Conservation (phyloP, 2,888 invertebrate species). For the Napeogenes inachia region DNA sequence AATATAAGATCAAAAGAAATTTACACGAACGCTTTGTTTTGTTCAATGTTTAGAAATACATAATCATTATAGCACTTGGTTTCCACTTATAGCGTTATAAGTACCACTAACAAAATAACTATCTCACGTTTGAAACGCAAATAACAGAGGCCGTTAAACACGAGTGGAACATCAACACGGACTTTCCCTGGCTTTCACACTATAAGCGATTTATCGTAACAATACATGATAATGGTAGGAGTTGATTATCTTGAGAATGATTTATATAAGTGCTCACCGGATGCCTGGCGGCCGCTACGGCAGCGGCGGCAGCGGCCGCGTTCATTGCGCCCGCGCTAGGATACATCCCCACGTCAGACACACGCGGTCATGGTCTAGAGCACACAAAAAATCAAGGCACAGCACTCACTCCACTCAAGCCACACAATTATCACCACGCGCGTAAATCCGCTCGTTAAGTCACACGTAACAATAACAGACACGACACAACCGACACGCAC, state of each 20-base stretch:
- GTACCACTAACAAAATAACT: slow-evolving; percentile 1
- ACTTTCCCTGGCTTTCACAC: slow-evolving; percentile 34
- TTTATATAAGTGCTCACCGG: slow-evolving; percentile 80
- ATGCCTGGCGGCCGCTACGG: slow-evolving; percentile 90
- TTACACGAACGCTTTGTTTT: slow-evolving; percentile 11
- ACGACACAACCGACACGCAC: slow-evolving; percentile 45
- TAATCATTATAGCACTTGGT: neutral
- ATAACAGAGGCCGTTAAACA: slow-evolving; percentile 18
- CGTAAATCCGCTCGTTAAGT: slow-evolving; percentile 51
- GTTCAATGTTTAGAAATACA: slow-evolving; percentile 3
- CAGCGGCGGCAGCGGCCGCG: slow-evolving; percentile 90
- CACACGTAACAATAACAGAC: slow-evolving; percentile 55
- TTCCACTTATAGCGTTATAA: neutral
- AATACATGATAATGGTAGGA: slow-evolving; percentile 26
- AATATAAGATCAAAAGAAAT: slow-evolving; percentile 14
- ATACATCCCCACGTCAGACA: slow-evolving; percentile 84
- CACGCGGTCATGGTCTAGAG: slow-evolving; percentile 62
- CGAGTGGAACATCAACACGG: slow-evolving; percentile 11
- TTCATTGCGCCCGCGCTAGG: slow-evolving; percentile 90
- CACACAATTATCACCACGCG: slow-evolving; percentile 60
- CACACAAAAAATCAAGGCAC: slow-evolving; percentile 57
- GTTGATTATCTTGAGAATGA: slow-evolving; percentile 32
- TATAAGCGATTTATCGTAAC: slow-evolving; percentile 32
- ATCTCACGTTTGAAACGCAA: slow-evolving; percentile 8
- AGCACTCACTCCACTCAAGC: slow-evolving; percentile 66